Conservation (phyloP, 2,113 vertebrate species). For the Bubo bubo region DNA sequence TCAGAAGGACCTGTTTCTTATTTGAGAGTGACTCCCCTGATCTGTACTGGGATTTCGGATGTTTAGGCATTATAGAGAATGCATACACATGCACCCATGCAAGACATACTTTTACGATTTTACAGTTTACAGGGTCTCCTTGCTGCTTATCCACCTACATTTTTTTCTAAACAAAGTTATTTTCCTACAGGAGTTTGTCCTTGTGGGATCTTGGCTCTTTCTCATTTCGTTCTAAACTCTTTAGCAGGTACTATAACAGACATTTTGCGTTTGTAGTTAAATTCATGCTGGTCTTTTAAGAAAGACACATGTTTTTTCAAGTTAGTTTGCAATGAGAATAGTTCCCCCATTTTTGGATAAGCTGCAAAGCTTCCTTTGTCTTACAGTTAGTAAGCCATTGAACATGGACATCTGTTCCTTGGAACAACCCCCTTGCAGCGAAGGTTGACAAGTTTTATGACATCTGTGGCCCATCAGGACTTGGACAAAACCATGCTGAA, state of each 20-base stretch:
- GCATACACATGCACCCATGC: neutral
- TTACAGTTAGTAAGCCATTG: neutral
- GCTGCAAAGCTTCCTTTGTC: neutral
- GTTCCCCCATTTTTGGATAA: neutral
- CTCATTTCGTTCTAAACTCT: neutral
- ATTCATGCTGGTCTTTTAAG: neutral
- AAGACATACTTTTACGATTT: neutral
- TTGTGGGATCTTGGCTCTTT: neutral
- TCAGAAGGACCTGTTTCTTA: neutral
- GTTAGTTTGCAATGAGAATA: neutral
- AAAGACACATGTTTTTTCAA: neutral
- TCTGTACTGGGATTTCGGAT: neutral
- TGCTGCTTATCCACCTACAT: neutral
- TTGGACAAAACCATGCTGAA: neutral
- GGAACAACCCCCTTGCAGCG: neutral
- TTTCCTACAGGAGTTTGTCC: neutral
- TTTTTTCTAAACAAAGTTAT: neutral
- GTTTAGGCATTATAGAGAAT: neutral
- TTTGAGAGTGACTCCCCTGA: neutral
- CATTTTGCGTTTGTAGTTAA: neutral
- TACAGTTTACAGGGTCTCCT: neutral
- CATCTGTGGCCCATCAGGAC: conserved; percentile 47
- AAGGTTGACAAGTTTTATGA: conserved; percentile 9
- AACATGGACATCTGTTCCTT: conserved; percentile 18
- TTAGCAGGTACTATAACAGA: neutral